phyloP scores from a whole-genome alignment of 2,888 invertebrate genomes.

The Macrophya alboannulata region DNA sequence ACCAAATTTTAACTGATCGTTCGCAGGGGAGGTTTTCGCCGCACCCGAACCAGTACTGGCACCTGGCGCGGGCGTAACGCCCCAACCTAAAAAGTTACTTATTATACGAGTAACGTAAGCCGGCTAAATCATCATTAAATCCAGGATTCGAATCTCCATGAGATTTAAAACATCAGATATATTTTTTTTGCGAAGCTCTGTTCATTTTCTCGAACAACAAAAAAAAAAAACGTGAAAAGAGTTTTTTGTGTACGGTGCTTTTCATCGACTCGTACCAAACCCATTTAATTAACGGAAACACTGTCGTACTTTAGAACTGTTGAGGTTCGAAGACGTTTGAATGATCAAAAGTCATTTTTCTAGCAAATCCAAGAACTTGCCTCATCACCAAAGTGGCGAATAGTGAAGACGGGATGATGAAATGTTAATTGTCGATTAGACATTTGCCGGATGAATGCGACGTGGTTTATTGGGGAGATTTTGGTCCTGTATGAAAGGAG shows the following conservation, averaged over 20 bases:
- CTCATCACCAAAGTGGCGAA: not conserved
- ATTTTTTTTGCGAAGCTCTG: not conserved
- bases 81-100: not conserved
- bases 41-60: not conserved
- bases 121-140: not conserved
- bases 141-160: not conserved
- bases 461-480: not conserved
- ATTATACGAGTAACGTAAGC: not conserved
- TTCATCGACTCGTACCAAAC: too few species aligned
- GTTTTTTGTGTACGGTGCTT: too few species aligned
- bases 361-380: not conserved
- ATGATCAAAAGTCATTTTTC: too few species aligned
- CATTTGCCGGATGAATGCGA: not conserved
- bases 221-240: too few species aligned
- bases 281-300: too few species aligned
- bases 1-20: constrained; percentile 45
- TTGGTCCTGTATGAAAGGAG: not conserved
- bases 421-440: not conserved
- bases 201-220: not conserved
- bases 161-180: too few species aligned
- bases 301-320: too few species aligned
- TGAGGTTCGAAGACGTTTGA: too few species aligned
- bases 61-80: constrained; percentile 33
- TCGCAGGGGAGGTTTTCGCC: constrained; percentile 30
- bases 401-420: not conserved